Evolutionary conservation across 2,888 invertebrate species (phyloP), one percentile per base, ranked within the genome.

Genomic region (Autographa gamma): DNA sequence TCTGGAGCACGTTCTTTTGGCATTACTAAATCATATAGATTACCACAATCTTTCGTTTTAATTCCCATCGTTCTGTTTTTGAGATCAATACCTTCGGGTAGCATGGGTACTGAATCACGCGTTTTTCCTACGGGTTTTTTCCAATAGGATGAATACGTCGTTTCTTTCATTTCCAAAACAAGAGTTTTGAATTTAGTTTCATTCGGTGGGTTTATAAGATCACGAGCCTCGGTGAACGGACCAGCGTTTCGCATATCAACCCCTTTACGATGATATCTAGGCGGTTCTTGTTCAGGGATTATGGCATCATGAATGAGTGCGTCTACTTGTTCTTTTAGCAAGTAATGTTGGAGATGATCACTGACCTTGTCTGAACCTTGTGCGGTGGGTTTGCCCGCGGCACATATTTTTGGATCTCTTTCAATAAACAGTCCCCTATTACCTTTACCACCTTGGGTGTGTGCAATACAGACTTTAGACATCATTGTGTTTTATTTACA

Each of bases 361-460:
- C 68, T 43, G 0, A 89, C 78, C 0, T 48, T 25, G 9, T 71
- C 19, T 1, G 77, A 69, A 0, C 84, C 66, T 60, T 89, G 88
- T 13, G 76, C 74, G 5, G 80, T 81, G 5, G 82, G 78, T 34
- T 81, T 2, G 0, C 91, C 90, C 0, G 90, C 91, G 1, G 90
- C 88, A 61, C 83, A 86, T 54, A 91, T 76, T 2, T 80, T 76
- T 0, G 82, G 76, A 64, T 81, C 82, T 69, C 90, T 86, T 62
- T 90, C 89, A 38, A 83, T 85, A 75, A 90, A 89, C 84, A 80
- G 83, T 5, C 88, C 88, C 38, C 67, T 52, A 66, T 91, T 91
- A 19, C 90, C 90, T 76, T 89, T 90, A 1, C 90, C 90, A 0
- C 89, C 89, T 18, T 79, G 76, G 25, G 77, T 81, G 63, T 65